Evolutionary conservation across 1,140 invertebrate genomes (phyloP).

Genomic region (Drosophila eugracilis): DNA sequence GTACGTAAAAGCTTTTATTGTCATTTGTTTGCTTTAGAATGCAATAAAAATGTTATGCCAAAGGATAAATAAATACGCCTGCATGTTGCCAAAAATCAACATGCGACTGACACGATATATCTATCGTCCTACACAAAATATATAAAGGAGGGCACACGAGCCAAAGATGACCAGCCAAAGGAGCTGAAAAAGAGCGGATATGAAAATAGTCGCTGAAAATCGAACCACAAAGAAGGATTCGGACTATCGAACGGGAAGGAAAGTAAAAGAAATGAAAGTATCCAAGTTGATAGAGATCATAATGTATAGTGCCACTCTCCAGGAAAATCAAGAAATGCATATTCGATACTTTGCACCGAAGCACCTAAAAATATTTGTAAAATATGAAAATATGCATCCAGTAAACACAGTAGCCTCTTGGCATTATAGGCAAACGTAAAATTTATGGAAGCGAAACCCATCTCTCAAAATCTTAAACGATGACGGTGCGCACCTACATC

Average conservation of each 20-base stretch:
- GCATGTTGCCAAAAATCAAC: conserved; percentile 54
- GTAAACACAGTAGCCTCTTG: conserved; percentile 7
- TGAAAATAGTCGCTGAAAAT: neutral
- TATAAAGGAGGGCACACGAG: conserved; percentile 14
- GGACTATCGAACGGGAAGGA: neutral
- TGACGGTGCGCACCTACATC: conserved; percentile 42
- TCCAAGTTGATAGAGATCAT: no score
- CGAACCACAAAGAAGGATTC: neutral
- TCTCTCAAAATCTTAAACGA: neutral
- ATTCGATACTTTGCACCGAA: no score
- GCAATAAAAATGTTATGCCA: conserved; percentile 70
- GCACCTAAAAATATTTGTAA: no score
- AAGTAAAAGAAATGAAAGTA: neutral
- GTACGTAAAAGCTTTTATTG: conserved; percentile 63
- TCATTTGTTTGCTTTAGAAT: conserved; percentile 70
- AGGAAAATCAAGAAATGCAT: no score
- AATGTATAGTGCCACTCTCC: no score
- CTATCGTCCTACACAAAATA: neutral
- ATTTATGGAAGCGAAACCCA: neutral
- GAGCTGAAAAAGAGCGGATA: neutral
- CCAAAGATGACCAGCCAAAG: conserved; percentile 28
- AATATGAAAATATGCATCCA: no score
- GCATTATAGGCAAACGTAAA: neutral
- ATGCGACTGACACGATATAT: conserved; percentile 39
- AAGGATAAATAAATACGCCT: conserved; percentile 61